A percentile compares a stretch with the other conserved stretches of the same genome.
Conservation (phyloP, 2,113 vertebrate species). For the Malaclemys terrapin region DNA sequence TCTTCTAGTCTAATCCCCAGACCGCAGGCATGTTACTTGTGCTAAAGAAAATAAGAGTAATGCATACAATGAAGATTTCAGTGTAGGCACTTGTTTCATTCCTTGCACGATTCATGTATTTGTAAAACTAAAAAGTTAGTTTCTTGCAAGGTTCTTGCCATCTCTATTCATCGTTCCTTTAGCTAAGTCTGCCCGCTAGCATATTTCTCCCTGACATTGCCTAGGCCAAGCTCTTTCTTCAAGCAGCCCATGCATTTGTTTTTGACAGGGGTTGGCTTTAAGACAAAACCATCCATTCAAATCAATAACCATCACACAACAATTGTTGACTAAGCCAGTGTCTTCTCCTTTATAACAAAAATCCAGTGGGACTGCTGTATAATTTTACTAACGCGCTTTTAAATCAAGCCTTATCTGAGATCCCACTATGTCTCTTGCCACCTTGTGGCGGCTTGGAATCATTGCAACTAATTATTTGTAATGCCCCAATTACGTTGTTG, state of each 20-base stretch:
- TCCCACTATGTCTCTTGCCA: slow-evolving; percentile 24
- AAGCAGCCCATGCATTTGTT: slow-evolving; percentile 52
- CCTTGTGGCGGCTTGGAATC: slow-evolving; percentile 5
- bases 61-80: slow-evolving; percentile 41
- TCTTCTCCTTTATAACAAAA: slow-evolving; percentile 45
- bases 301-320: slow-evolving; percentile 68
- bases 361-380: neutral
- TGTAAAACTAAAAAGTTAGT: slow-evolving; percentile 59
- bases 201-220: slow-evolving; percentile 39
- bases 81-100: neutral
- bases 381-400: slow-evolving; percentile 41
- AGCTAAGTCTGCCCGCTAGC: slow-evolving; percentile 44
- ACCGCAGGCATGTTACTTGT: slow-evolving; percentile 11
- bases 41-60: slow-evolving; percentile 27
- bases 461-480: neutral
- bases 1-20: slow-evolving; percentile 42
- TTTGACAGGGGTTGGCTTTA: slow-evolving; percentile 67
- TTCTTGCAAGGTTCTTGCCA: slow-evolving; percentile 44
- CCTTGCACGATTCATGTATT: slow-evolving; percentile 1
- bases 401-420: neutral
- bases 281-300: slow-evolving; percentile 70
- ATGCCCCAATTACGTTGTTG: neutral
- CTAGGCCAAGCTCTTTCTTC: slow-evolving; percentile 38
- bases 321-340: slow-evolving; percentile 55
- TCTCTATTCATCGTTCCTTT: slow-evolving; percentile 66